A percentile compares a stretch with the other conserved stretches of the same genome.
Conservation (phyloP, 1,140 invertebrate species). For the Centruroides vittatus region DNA sequence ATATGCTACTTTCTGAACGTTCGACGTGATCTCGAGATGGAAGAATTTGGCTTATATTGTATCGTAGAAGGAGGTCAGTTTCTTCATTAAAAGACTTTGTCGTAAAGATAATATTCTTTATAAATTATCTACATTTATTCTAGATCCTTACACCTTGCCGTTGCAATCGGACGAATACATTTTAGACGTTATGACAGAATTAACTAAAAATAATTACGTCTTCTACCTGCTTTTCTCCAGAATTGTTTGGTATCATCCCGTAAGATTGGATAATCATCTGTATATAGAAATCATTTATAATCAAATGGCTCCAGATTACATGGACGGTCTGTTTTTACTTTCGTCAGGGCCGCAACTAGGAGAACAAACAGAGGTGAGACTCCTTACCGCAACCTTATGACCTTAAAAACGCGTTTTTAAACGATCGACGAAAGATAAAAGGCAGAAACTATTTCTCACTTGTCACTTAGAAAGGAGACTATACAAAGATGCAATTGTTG, state of each 20-base stretch:
- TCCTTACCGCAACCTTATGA: no score
- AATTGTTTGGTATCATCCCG: constrained; percentile 92
- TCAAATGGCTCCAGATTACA: constrained; percentile 90
- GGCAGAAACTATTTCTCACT: no score
- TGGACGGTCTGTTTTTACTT: constrained; percentile 79
- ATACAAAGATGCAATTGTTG: no score
- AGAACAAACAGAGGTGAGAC: neutral
- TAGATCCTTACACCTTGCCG: constrained; percentile 70
- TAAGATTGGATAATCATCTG: constrained; percentile 69
- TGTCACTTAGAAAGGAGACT: no score
- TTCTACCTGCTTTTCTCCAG: constrained; percentile 97
- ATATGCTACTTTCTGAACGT: constrained; percentile 72
- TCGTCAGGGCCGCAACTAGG: constrained; percentile 48
- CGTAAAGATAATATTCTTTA: neutral
- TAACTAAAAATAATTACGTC: constrained; percentile 72
- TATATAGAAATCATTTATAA: constrained; percentile 95
- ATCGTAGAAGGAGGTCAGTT: constrained; percentile 78
- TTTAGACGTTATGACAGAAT: constrained; percentile 88
- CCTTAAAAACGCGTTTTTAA: no score
- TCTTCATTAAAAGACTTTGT: neutral
- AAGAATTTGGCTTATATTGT: constrained; percentile 94
- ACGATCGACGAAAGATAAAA: no score
- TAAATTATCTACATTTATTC: neutral
- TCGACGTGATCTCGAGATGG: constrained; percentile 61
- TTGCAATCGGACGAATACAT: constrained; percentile 92